phyloP scores from a whole-genome alignment of 2,888 invertebrate genomes.

The Oligia fasciuncula region DNA sequence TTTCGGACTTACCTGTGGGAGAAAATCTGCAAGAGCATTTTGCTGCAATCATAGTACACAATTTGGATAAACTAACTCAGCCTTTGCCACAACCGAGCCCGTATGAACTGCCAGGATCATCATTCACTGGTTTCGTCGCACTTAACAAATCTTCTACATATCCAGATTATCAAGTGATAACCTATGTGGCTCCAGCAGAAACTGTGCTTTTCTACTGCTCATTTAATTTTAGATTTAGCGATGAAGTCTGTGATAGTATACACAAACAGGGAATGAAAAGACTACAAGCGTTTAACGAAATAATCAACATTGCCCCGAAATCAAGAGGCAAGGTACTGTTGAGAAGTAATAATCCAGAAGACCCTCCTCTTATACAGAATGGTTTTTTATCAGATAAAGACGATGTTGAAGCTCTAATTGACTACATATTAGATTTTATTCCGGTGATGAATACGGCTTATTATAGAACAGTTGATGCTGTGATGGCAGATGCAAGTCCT shows the following conservation, averaged over 20 bases:
- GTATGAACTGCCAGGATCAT: conserved; percentile 57
- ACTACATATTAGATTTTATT: conserved; percentile 62
- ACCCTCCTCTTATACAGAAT: conserved; percentile 64
- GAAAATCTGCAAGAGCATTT: conserved; percentile 73
- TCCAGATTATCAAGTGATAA: conserved; percentile 66
- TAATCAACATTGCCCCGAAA: conserved; percentile 69
- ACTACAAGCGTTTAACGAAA: conserved; percentile 61
- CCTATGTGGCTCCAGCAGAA: conserved; percentile 44
- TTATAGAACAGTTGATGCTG: conserved; percentile 63
- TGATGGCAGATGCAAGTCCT: conserved; percentile 55
- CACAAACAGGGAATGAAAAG: conserved; percentile 27
- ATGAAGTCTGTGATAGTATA: conserved; percentile 66
- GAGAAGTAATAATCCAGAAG: conserved; percentile 62
- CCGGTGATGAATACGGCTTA: conserved; percentile 66
- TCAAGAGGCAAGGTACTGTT: conserved; percentile 78
- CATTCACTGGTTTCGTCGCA: conserved; percentile 65
- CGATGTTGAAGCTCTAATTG: conserved; percentile 64
- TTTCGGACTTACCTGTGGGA: conserved; percentile 73
- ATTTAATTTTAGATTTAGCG: conserved; percentile 88
- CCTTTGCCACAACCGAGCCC: conserved; percentile 69
- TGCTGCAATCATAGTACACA: conserved; percentile 48
- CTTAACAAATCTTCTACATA: conserved; percentile 59
- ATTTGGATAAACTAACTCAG: conserved; percentile 75
- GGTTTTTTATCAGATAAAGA: conserved; percentile 63
- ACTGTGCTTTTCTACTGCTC: conserved; percentile 62